Conservation (phyloP, 2,113 vertebrate species). For the Pelecanus crispus region DNA sequence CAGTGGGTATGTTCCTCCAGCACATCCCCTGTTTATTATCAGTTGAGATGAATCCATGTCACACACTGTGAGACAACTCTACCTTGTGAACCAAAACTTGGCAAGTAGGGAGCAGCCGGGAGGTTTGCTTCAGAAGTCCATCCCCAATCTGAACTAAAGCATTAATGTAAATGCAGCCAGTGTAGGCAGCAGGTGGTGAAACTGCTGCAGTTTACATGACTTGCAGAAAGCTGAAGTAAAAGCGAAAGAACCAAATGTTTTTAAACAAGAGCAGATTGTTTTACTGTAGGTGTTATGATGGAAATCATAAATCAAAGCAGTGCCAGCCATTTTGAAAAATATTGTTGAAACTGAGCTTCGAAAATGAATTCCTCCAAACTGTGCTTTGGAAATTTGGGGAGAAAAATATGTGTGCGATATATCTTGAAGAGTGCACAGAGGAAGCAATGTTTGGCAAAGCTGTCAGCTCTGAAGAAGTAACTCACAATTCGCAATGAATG, state of each 20-base stretch:
- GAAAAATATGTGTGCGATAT: background rate
- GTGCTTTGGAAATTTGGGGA: background rate
- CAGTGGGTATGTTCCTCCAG: too few species aligned
- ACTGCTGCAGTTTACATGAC: background rate
- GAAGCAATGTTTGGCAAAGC: background rate
- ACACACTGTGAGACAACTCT: background rate
- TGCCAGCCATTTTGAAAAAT: conserved; percentile 48
- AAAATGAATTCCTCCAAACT: conserved; percentile 12
- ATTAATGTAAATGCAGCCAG: background rate
- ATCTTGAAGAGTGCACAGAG: background rate
- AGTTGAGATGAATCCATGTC: background rate
- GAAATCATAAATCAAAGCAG: conserved; percentile 32
- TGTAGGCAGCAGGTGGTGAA: conserved; percentile 17
- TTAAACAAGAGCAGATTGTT: conserved; percentile 49
- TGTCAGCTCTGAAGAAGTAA: background rate
- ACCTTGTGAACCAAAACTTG: background rate
- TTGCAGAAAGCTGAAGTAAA: background rate
- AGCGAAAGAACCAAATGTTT: background rate
- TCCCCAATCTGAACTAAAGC: background rate
- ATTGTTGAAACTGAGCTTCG: background rate
- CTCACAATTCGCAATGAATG: background rate
- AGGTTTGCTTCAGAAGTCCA: background rate
- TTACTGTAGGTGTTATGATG: conserved; percentile 28
- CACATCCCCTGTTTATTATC: background rate
- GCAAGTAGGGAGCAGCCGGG: background rate